phyloP scores from a whole-genome alignment of 2,113 vertebrate genomes.

The Gymnogyps californianus region DNA sequence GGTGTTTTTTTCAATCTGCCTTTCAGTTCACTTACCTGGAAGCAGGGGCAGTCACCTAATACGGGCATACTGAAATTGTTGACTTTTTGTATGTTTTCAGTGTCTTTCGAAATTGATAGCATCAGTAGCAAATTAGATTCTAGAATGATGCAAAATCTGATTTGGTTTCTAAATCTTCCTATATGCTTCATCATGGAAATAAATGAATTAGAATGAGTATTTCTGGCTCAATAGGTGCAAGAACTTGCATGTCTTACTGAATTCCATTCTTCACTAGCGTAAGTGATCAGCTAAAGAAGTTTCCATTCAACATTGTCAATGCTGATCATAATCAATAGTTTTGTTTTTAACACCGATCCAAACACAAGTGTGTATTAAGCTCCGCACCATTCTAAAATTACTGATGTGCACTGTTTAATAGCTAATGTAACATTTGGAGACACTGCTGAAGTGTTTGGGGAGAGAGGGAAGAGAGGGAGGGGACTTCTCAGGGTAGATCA shows the following conservation, averaged over 20 bases:
- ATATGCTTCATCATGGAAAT: background rate
- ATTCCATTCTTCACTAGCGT: background rate
- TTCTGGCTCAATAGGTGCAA: background rate
- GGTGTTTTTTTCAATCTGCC: background rate
- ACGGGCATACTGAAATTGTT: background rate
- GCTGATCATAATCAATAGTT: background rate
- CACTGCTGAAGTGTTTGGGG: background rate
- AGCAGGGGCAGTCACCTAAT: background rate
- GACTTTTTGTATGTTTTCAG: background rate
- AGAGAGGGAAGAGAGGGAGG: background rate
- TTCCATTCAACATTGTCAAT: background rate
- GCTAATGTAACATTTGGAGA: background rate
- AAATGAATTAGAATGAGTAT: background rate
- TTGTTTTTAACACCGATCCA: background rate
- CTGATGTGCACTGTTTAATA: background rate
- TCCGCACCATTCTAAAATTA: background rate
- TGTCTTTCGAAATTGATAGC: background rate
- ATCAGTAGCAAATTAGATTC: background rate
- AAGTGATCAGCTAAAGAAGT: background rate
- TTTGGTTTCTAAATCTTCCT: background rate
- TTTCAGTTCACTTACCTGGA: background rate
- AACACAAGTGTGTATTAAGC: background rate
- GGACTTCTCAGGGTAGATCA: background rate
- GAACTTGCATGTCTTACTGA: background rate
- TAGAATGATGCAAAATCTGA: background rate